Base-by-base conservation (phyloP, 1,140 invertebrate genomes). In the Ceratoteleas bidentatus region DNA sequence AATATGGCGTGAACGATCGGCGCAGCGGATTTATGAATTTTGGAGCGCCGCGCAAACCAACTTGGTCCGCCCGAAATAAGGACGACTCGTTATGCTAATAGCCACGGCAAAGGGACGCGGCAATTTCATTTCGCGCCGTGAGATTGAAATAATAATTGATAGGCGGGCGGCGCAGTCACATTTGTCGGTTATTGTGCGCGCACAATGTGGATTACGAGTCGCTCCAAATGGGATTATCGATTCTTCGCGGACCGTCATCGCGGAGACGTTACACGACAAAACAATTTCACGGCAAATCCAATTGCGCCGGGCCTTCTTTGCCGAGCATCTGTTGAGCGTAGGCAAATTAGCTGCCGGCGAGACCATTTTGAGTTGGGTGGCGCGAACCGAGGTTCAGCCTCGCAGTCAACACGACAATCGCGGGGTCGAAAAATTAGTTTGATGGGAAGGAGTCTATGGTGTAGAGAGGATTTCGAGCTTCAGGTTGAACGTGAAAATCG, bases 21-120 rank as follows among this genome's bases (percentile, higher is more conserved):
- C 64, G 50, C 77, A 80, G 47, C 65, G 86, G 86, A 90, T 88
- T 90, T 90, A 90, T 90, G 88, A 90, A 88, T 90, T 89, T 86
- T 65, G 73, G 85, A 82, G 84, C 81, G 68, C 54, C 52, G 52
- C 66, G 62, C 66, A 68, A 69, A 65, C 69, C 47, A 56, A 14
- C 43, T 69, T 49, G 60, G 61, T 68, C 40, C n/a, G 24, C 33
- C 36, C 64, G 66, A 79, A 83, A 79, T 75, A 83, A 78, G 54
- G 33, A 68, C 36, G 60, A 83, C 79, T 83, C 65, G 81, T 83
- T 79, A 83, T 83, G 81, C 81, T 72, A 83, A 83, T 83, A 78
- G 58, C 43, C 10, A 10, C 8, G 50, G 60, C 70, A 72, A 78
- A 75, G 61, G 60, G 70, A 70, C 75, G 79, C 76, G 75, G 72